Conservation (phyloP, 2,797 vertebrate species). For the Varecia variegata region DNA sequence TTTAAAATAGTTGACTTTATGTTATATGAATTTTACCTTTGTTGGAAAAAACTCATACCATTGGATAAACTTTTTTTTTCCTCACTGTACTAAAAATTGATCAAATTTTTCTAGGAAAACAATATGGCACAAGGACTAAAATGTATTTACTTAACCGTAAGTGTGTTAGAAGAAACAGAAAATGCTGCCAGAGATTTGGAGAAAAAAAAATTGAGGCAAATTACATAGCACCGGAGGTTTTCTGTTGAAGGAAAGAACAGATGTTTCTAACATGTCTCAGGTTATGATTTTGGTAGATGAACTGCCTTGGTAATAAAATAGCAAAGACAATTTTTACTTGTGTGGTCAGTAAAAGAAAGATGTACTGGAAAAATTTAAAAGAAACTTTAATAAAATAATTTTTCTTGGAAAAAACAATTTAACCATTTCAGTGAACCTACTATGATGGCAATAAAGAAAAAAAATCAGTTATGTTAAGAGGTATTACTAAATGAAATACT, state of each 20-base stretch:
- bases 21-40: neutral
- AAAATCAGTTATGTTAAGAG: neutral
- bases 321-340: neutral
- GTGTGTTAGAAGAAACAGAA: neutral
- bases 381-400: neutral
- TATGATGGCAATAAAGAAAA: neutral
- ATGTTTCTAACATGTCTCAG: constrained; percentile 7
- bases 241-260: neutral
- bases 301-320: neutral
- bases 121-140: neutral
- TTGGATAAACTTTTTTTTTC: neutral
- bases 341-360: constrained; percentile 18
- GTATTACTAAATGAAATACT: neutral
- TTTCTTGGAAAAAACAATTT: neutral
- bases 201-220: neutral
- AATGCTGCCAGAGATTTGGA: neutral
- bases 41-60: neutral
- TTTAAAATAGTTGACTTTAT: neutral
- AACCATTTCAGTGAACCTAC: neutral
- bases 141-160: neutral
- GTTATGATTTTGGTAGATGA: neutral
- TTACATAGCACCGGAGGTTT: neutral
- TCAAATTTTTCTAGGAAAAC: neutral
- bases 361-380: neutral
- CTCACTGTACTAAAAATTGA: neutral